Base-by-base conservation (phyloP, 37 sponge, comb jelly and placozoan species). In the Axinella damicornis region DNA sequence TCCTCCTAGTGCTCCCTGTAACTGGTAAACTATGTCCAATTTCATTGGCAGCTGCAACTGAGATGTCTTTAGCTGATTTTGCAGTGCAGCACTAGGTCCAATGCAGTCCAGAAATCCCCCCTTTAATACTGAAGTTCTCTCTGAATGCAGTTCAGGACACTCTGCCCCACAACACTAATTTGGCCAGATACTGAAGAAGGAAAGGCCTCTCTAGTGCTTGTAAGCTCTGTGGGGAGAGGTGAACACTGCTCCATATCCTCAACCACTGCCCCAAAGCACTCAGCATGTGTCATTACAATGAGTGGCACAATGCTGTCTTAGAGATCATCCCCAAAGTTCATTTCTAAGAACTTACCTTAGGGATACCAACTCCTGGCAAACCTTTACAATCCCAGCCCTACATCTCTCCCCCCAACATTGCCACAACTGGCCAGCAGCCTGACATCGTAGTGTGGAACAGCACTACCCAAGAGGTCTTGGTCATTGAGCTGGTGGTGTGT, bases 111-210 rank as follows among this genome's bases (percentile, higher is more conserved):
- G 30, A 34, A 21, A 24, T 75, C 15, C 76, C 76, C 9, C 32
- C 38, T 21, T 1, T 18, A 14, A 4, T n/a, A 0, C 36, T 78
- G 34, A 78, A 78, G 78, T 78, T 78, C 33, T 63, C 78, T 39
- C 65, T 78, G 2, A 78, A 78, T 62, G 40, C 65, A 0, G 24
- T 40, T 20, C 32, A 24, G 12, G 78, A 78, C 65, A 78, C 78
- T 27, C 24, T 62, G n/a, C 78, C 78, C 16, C 78, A 78, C 65
- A 78, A 79, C 79, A 5, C 52, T 0, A 79, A 79, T 52, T 67
- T 79, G 37, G 21, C 9, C 67, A 6, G 4, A 53, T 79, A 67
- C 67, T 65, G 54, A 67, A 79, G 53, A 58, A 24, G 24, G n/a
- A 53, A 38, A 38, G 12, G 12, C 28, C 31, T 56, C 0, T 81